phyloP scores from a whole-genome alignment of 2,888 invertebrate species.

The Caenorhabditis japonica region DNA sequence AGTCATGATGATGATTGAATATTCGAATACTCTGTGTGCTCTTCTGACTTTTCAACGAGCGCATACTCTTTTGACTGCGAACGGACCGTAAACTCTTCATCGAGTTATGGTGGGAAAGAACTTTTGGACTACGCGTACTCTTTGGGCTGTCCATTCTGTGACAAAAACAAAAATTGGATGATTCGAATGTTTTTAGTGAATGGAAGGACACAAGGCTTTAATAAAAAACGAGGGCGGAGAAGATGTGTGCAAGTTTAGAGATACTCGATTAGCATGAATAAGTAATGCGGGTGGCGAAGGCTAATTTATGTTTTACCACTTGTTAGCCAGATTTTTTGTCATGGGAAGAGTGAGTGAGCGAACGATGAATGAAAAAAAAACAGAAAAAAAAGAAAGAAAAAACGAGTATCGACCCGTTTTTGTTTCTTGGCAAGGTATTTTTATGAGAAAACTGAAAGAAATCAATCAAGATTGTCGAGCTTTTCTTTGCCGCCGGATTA shows the following conservation, averaged over 20 bases:
- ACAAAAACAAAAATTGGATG: slow-evolving; percentile 9
- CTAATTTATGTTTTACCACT: slow-evolving; percentile 36
- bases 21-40: slow-evolving; percentile 60
- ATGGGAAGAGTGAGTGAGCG: no score
- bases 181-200: slow-evolving; percentile 19
- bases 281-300: slow-evolving; percentile 21
- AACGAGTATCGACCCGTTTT: no score
- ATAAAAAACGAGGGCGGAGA: slow-evolving; percentile 39
- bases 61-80: slow-evolving; percentile 50
- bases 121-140: slow-evolving; percentile 44
- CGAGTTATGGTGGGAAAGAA: slow-evolving; percentile 51
- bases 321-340: slow-evolving; percentile 3
- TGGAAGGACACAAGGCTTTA: slow-evolving; percentile 41
- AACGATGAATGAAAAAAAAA: background rate
- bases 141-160: slow-evolving; percentile 44
- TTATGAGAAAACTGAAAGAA: slow-evolving; percentile 13
- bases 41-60: slow-evolving; percentile 52
- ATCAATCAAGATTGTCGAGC: slow-evolving; percentile 25
- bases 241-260: slow-evolving; percentile 24
- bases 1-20: slow-evolving; percentile 65
- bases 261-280: slow-evolving; percentile 47
- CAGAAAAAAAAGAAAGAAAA: slow-evolving; percentile 7
- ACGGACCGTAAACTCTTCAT: slow-evolving; percentile 54
- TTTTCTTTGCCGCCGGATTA: slow-evolving; percentile 31
- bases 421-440: slow-evolving; percentile 23